These are phyloP conservation scores for Nomada flava DNA, from an alignment of 2,888 invertebrate genomes.

Conservation along the genomic window DNA sequence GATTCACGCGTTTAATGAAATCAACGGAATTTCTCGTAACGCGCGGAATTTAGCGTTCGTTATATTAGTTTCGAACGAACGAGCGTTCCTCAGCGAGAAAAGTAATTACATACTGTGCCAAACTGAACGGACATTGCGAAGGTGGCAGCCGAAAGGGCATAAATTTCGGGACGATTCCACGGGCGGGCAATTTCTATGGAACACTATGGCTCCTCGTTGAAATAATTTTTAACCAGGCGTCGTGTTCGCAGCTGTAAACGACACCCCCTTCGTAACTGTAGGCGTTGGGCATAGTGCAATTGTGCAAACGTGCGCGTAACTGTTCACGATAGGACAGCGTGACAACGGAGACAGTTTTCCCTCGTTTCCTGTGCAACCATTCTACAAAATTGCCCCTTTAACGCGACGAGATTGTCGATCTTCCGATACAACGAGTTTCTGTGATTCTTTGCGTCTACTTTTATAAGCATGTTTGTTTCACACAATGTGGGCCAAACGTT, in stretches of 20 bases:
- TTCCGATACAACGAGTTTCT: background rate
- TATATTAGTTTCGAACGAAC: background rate
- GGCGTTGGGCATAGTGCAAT: background rate
- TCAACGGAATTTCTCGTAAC: background rate
- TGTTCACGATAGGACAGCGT: background rate
- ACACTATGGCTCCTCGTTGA: background rate
- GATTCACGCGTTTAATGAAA: background rate
- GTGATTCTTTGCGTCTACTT: background rate
- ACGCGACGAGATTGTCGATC: background rate
- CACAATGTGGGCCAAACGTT: no score
- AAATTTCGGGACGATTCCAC: constrained; percentile 1
- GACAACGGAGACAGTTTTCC: background rate
- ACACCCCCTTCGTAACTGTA: background rate
- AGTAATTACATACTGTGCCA: constrained; percentile 5
- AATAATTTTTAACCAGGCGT: constrained; percentile 30
- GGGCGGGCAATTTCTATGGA: constrained; percentile 13
- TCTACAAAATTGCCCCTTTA: background rate
- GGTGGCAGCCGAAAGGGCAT: constrained; percentile 1
- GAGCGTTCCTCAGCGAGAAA: background rate
- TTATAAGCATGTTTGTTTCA: no score
- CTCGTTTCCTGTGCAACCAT: background rate
- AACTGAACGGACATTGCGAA: background rate
- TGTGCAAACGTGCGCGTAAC: background rate
- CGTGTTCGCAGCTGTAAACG: constrained; percentile 17
- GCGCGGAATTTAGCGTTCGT: background rate